Conservation (phyloP, 2,888 invertebrate species). For the Netelia virgata region DNA sequence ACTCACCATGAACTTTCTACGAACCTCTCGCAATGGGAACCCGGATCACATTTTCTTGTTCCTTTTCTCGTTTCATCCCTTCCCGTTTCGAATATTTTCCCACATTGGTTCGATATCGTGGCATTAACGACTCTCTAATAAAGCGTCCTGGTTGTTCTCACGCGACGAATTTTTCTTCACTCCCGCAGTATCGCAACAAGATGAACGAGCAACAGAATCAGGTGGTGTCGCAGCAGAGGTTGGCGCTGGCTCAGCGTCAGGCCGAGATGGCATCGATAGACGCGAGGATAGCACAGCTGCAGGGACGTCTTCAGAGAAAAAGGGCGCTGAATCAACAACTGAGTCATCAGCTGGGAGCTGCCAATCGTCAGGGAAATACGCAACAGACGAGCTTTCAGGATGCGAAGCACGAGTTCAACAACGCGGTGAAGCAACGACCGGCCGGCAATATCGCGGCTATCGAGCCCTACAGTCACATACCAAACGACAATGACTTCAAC, state of each 20-base stretch:
- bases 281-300: constrained; percentile 96
- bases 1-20: constrained; percentile 49
- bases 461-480: constrained; percentile 95
- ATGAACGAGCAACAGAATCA: constrained; percentile 97
- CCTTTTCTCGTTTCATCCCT: constrained; percentile 5
- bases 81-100: background rate
- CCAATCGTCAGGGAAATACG: constrained; percentile 72
- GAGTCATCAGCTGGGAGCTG: constrained; percentile 87
- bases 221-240: constrained; percentile 94
- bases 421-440: constrained; percentile 85
- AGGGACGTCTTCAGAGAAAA: constrained; percentile 95
- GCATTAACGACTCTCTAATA: background rate
- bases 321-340: constrained; percentile 93
- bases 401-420: constrained; percentile 83
- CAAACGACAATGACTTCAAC: constrained; percentile 89
- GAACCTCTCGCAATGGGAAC: constrained; percentile 42
- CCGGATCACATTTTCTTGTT: background rate
- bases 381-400: constrained; percentile 86
- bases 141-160: background rate
- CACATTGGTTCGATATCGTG: background rate
- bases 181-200: constrained; percentile 95
- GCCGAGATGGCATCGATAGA: constrained; percentile 97
- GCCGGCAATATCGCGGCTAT: constrained; percentile 94
- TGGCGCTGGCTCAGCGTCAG: constrained; percentile 94
- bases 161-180: background rate